Evolutionary conservation across 2,888 invertebrate species (phyloP).

Genomic region (Patella pellucida): DNA sequence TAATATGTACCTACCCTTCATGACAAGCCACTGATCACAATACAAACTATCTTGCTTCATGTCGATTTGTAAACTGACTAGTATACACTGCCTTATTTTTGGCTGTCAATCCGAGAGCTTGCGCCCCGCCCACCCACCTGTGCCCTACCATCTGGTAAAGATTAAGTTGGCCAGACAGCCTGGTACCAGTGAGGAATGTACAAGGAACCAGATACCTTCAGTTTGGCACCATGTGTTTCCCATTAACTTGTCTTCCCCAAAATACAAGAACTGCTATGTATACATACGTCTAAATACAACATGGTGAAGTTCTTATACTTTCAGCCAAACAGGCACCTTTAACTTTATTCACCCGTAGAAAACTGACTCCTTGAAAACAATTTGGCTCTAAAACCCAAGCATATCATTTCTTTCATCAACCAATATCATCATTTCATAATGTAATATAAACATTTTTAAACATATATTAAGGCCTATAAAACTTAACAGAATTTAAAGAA

Average conservation of each 20-base stretch:
- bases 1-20: conserved; percentile 3
- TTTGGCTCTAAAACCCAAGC: too few relatives aligned
- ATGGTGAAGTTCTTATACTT: too few relatives aligned
- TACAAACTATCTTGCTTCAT: conserved; percentile 11
- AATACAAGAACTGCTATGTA: conserved; percentile 8
- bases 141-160: conserved; percentile 42
- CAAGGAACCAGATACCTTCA: conserved; percentile 37
- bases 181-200: conserved; percentile 53
- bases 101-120: conserved; percentile 1
- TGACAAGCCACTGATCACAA: conserved; percentile 3
- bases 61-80: neutral
- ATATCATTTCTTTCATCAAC: too few relatives aligned
- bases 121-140: conserved; percentile 28
- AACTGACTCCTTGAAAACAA: too few relatives aligned
- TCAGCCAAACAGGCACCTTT: too few relatives aligned
- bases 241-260: neutral
- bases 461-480: too few relatives aligned
- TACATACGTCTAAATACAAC: too few relatives aligned
- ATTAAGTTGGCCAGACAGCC: conserved; percentile 49
- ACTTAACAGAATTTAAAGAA: too few relatives aligned
- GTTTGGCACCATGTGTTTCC: conserved; percentile 20
- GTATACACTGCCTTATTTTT: neutral
- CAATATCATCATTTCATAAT: too few relatives aligned
- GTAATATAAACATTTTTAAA: too few relatives aligned
- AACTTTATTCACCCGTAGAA: too few relatives aligned